Evolutionary conservation across 1,140 invertebrate species (phyloP).

Genomic region (Diploscapter pachys): DNA sequence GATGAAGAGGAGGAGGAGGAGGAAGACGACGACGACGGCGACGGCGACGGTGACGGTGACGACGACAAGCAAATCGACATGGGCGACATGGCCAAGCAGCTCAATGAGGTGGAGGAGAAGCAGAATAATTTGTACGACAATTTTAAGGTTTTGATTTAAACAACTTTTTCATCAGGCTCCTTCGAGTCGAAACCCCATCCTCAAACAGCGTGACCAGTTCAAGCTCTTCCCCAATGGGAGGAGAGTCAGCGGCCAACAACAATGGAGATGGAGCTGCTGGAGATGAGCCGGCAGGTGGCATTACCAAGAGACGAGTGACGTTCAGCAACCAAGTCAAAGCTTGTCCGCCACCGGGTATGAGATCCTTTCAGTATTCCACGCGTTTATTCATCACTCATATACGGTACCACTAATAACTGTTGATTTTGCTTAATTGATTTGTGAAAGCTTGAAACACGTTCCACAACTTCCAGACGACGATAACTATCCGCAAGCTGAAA

Average conservation of each 20-base stretch:
- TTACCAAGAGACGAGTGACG: conserved; percentile 48
- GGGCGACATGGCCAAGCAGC: conserved; percentile 1
- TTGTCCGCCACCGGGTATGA: conserved; percentile 52
- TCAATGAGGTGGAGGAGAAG: neutral
- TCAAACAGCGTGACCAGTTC: neutral
- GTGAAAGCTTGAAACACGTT: neutral
- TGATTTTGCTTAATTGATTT: neutral
- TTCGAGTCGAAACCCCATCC: too few relatives aligned
- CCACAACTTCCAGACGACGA: conserved; percentile 32
- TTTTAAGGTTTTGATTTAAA: too few relatives aligned
- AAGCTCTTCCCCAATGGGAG: too few relatives aligned
- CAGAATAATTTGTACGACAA: neutral
- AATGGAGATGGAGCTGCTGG: too few relatives aligned
- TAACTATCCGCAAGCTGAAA: conserved; percentile 42
- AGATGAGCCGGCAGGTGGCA: too few relatives aligned
- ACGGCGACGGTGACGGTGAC: neutral
- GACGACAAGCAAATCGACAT: conserved; percentile 1
- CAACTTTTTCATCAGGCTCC: too few relatives aligned
- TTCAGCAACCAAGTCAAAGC: conserved; percentile 53
- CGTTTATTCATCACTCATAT: neutral
- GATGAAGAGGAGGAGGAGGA: neutral
- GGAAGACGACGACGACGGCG: neutral
- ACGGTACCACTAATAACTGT: neutral
- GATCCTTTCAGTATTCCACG: neutral
- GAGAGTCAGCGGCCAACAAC: too few relatives aligned